Evolutionary conservation across 2,888 invertebrate genomes (phyloP).

Genomic region (Sarcophaga variegata): DNA sequence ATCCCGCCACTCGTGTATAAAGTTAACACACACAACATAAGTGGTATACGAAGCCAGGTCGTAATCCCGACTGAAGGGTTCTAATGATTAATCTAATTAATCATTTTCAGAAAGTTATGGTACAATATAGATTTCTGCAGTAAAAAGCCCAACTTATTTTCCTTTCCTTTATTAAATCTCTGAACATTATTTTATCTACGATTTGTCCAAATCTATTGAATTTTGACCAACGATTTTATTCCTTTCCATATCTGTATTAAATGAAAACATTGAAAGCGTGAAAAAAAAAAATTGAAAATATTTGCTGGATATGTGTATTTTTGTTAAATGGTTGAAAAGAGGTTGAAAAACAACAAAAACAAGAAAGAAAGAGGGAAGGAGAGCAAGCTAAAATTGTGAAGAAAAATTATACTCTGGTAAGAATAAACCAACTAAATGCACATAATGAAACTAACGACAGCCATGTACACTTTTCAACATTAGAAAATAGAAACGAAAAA

Average conservation of each 20-base stretch:
- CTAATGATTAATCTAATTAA: too few species aligned
- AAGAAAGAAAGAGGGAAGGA: slow-evolving; percentile 10
- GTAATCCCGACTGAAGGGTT: too few species aligned
- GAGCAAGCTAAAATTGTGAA: slow-evolving; percentile 5
- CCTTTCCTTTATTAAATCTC: too few species aligned
- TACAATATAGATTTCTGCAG: too few species aligned
- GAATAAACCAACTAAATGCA: slow-evolving; percentile 57
- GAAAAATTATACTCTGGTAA: slow-evolving; percentile 27
- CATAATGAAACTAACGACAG: slow-evolving; percentile 67
- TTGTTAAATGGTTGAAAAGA: background rate
- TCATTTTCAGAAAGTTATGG: too few species aligned
- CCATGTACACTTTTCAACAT: slow-evolving; percentile 48
- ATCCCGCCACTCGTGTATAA: too few species aligned
- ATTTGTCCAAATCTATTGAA: too few species aligned
- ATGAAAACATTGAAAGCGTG: slow-evolving; percentile 30
- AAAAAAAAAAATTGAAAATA: slow-evolving; percentile 63
- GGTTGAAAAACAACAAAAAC: background rate
- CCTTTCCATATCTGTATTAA: background rate
- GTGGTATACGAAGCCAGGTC: too few species aligned
- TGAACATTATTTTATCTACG: too few species aligned
- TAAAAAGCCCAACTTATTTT: too few species aligned
- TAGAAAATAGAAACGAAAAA: slow-evolving; percentile 49
- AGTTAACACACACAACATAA: too few species aligned
- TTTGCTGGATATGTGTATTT: slow-evolving; percentile 51
- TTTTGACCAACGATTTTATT: background rate